These are phyloP conservation scores for Drosophila ezoana DNA, from an alignment of 2,888 invertebrate genomes.

Conservation along the genomic window DNA sequence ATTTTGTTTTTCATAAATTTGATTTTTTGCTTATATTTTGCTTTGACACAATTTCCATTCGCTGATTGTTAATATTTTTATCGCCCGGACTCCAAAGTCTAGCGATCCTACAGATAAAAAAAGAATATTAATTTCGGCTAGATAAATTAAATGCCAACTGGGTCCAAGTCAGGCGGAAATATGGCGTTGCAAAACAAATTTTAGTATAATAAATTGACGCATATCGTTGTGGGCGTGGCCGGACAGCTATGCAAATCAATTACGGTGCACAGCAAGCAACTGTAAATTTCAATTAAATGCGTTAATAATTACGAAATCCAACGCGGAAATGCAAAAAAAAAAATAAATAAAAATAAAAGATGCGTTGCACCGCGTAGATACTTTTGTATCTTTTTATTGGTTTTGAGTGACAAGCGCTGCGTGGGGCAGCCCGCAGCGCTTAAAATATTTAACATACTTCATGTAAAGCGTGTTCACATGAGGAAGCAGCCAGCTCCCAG, in stretches of 20 bases:
- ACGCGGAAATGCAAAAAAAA: constrained; percentile 60
- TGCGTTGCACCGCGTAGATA: constrained; percentile 52
- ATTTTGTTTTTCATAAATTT: constrained; percentile 16
- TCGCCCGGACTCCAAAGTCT: constrained; percentile 17
- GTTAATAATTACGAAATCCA: constrained; percentile 49
- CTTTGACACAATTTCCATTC: constrained; percentile 30
- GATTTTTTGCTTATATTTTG: constrained; percentile 3
- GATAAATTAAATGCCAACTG: constrained; percentile 16
- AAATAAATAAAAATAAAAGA: constrained; percentile 35
- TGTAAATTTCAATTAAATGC: constrained; percentile 40
- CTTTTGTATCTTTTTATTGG: constrained; percentile 59
- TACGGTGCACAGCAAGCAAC: constrained; percentile 25
- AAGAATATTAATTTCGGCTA: constrained; percentile 26
- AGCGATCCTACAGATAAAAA: constrained; percentile 4
- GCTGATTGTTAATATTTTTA: constrained; percentile 21
- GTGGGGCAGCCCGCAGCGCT: constrained; percentile 18
- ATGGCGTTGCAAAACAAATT: constrained; percentile 12
- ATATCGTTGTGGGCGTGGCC: constrained; percentile 17
- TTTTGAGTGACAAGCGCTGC: constrained; percentile 31
- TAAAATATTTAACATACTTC: constrained; percentile 25
- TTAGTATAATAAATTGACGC: constrained; percentile 8
- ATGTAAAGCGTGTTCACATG: constrained; percentile 20
- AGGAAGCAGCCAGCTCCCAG: constrained; percentile 41
- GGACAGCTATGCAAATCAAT: constrained; percentile 35
- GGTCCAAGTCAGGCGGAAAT: constrained; percentile 25